phyloP scores from a whole-genome alignment of 2,797 vertebrate species.

The Florisuga fusca region DNA sequence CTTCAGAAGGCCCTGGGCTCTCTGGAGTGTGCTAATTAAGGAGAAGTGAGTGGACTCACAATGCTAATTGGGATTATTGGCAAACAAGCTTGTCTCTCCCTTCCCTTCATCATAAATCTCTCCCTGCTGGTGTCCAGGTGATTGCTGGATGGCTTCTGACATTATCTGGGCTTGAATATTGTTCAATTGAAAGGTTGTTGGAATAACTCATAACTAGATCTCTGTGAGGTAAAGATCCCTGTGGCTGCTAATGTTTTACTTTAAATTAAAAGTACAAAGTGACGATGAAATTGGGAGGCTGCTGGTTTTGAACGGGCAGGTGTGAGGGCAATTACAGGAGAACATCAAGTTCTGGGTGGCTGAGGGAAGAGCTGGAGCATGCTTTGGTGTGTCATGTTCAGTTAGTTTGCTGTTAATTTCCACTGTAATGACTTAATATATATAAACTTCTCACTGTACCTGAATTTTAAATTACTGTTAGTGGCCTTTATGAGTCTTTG shows the following conservation, averaged over 20 bases:
- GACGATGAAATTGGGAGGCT: not conserved
- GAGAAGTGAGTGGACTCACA: not conserved
- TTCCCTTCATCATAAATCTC: slow-evolving; percentile 9
- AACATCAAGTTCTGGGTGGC: not conserved
- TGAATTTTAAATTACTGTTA: not conserved
- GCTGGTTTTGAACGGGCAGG: not conserved
- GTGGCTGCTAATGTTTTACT: not conserved
- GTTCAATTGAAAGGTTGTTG: not conserved
- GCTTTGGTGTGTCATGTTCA: rapidly evolving
- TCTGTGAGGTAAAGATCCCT: not conserved
- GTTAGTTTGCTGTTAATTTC: slow-evolving; percentile 8
- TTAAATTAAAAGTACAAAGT: not conserved
- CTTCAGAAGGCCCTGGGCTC: not conserved
- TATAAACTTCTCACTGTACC: not conserved
- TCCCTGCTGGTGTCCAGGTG: not conserved
- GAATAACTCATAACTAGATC: not conserved
- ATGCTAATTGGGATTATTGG: slow-evolving; percentile 21
- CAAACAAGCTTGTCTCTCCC: not conserved
- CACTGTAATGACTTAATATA: not conserved
- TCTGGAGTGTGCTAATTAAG: not conserved
- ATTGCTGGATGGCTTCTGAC: not conserved
- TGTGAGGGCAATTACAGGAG: not conserved
- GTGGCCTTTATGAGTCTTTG: not conserved
- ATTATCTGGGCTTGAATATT: not conserved
- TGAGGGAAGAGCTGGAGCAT: not conserved